A percentile compares a stretch with the other conserved stretches of the same genome.
Evolutionary conservation across 2,888 invertebrate species (phyloP).

Genomic region (Griposia aprilina): DNA sequence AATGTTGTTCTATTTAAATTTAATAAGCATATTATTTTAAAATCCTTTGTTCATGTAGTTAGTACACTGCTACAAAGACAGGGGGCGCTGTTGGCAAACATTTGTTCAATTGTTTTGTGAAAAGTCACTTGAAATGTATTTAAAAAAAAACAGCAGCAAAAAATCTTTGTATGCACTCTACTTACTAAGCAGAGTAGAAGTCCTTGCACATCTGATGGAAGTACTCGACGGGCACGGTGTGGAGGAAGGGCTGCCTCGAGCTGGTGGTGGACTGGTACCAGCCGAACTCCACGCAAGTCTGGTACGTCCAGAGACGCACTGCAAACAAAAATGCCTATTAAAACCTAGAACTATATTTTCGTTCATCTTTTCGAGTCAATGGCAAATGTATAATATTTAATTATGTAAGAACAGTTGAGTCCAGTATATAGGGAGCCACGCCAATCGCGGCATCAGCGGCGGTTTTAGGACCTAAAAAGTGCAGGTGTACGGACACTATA

Average conservation of each 20-base stretch:
- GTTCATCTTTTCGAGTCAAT: background rate
- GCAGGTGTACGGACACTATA: background rate
- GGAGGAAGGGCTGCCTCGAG: constrained; percentile 91
- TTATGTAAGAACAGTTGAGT: too few relatives aligned
- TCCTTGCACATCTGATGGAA: constrained; percentile 87
- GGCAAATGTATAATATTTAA: background rate
- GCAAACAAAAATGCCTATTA: constrained; percentile 48
- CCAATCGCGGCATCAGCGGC: background rate
- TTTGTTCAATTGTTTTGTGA: background rate
- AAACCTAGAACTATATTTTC: background rate
- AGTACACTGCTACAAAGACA: background rate
- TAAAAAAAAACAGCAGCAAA: background rate
- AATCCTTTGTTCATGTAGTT: background rate
- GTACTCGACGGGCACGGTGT: constrained; percentile 85
- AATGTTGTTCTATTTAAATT: background rate
- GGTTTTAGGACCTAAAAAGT: background rate
- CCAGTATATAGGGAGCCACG: too few relatives aligned
- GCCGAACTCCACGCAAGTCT: constrained; percentile 96
- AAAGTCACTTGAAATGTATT: too few relatives aligned
- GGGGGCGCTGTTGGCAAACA: background rate
- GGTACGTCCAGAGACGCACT: constrained; percentile 95
- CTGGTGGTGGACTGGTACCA: constrained; percentile 94
- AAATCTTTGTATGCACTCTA: background rate
- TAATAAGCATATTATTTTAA: background rate
- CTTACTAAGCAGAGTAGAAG: constrained; percentile 80